These are phyloP conservation scores for Ecliptopera silaceata DNA, from an alignment of 2,888 invertebrate species.

Conservation along the genomic window DNA sequence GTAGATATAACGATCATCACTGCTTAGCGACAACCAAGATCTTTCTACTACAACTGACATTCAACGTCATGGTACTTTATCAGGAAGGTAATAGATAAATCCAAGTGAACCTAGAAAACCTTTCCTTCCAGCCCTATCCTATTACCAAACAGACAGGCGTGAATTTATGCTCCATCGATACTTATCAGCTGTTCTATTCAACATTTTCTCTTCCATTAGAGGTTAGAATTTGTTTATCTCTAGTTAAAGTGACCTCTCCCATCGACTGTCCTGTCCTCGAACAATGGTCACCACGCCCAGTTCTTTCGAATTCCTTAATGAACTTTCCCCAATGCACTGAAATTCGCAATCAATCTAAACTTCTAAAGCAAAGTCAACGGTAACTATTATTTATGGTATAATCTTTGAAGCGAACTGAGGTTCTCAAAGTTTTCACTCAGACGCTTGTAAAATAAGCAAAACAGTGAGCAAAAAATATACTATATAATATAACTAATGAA, in stretches of 20 bases:
- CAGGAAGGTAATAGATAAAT: too few species aligned
- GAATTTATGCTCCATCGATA: conserved; percentile 16
- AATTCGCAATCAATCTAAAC: conserved; percentile 23
- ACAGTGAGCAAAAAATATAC: neutral
- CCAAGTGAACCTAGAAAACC: neutral
- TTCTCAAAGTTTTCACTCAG: conserved; percentile 21
- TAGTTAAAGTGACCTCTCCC: conserved; percentile 26
- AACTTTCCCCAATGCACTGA: conserved; percentile 22
- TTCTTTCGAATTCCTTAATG: conserved; percentile 10
- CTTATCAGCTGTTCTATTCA: conserved; percentile 15
- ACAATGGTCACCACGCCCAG: conserved; percentile 24
- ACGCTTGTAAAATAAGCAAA: conserved; percentile 3
- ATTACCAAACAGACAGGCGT: conserved; percentile 5
- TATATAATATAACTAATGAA: neutral
- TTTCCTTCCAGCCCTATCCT: neutral
- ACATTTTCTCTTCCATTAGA: conserved; percentile 21
- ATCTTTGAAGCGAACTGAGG: neutral
- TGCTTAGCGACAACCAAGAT: too few species aligned
- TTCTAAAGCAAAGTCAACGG: conserved; percentile 6
- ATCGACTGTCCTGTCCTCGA: conserved; percentile 12
- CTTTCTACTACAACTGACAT: too few species aligned
- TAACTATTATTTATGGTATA: conserved; percentile 13
- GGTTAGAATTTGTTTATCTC: conserved; percentile 26
- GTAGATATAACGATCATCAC: too few species aligned
- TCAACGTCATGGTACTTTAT: too few species aligned